A percentile compares a stretch with the other conserved stretches of the same genome.
phyloP scores from a whole-genome alignment of 2,113 vertebrate species.

The Gavialis gangeticus region DNA sequence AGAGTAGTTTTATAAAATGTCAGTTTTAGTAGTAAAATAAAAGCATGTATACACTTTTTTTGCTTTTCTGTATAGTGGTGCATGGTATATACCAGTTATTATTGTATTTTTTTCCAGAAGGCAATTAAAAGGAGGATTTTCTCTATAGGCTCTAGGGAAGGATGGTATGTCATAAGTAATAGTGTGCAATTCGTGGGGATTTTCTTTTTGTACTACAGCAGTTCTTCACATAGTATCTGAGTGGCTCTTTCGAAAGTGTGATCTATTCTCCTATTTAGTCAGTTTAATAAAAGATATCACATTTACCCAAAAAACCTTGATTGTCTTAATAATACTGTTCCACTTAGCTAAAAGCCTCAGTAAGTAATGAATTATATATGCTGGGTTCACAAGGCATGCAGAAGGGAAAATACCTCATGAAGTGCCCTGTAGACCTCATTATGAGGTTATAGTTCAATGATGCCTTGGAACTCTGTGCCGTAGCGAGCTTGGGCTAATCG shows the following conservation, averaged over 20 bases:
- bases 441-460: not conserved
- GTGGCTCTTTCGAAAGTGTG: no score
- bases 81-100: constrained; percentile 13
- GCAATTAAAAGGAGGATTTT: not conserved
- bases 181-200: no score
- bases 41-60: not conserved
- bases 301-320: no score
- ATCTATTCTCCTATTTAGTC: no score
- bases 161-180: no score
- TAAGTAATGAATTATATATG: not conserved
- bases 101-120: constrained; percentile 20
- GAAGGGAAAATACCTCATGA: not conserved
- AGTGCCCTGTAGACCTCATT: not conserved
- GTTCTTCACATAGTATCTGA: no score
- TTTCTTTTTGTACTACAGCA: no score
- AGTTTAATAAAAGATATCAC: no score
- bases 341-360: constrained; percentile 19
- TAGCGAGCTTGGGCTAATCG: not conserved
- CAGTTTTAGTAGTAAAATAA: constrained; percentile 3
- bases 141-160: no score
- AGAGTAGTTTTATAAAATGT: constrained; percentile 8
- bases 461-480: not conserved
- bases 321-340: constrained; percentile 32
- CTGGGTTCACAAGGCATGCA: not conserved
- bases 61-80: not conserved